Conservation (phyloP, 2,113 vertebrate genomes). For the Ptilorrhoa leucosticta region DNA sequence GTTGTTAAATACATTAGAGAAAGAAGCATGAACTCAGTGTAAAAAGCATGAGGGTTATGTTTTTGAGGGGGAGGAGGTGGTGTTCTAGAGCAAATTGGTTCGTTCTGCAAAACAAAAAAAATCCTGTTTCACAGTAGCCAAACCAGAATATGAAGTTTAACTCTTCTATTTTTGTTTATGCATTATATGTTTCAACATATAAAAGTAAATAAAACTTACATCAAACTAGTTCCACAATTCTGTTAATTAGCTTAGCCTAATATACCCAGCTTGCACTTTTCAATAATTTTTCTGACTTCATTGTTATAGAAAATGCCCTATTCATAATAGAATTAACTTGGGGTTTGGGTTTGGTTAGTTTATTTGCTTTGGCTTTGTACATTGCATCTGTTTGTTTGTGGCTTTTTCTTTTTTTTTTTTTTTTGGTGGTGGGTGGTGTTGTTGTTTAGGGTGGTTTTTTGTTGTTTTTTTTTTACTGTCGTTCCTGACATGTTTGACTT, state of each 20-base stretch:
- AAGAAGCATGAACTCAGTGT: background rate
- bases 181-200: background rate
- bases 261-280: background rate
- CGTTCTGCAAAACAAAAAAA: background rate
- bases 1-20: background rate
- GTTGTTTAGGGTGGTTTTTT: background rate
- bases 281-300: background rate
- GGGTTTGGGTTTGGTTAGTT: background rate
- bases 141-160: background rate
- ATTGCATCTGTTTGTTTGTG: background rate
- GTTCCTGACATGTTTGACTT: background rate
- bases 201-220: background rate
- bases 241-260: background rate
- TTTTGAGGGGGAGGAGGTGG: fast-evolving
- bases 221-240: background rate
- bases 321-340: background rate
- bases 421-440: background rate
- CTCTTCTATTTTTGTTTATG: background rate
- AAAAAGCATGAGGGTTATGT: background rate
- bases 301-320: background rate
- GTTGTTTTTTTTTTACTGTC: background rate
- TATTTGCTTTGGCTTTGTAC: background rate
- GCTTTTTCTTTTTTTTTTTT: background rate
- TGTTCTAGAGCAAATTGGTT: background rate
- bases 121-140: background rate